Base-by-base conservation (phyloP, 2,888 invertebrate species). In the Diloba caeruleocephala region DNA sequence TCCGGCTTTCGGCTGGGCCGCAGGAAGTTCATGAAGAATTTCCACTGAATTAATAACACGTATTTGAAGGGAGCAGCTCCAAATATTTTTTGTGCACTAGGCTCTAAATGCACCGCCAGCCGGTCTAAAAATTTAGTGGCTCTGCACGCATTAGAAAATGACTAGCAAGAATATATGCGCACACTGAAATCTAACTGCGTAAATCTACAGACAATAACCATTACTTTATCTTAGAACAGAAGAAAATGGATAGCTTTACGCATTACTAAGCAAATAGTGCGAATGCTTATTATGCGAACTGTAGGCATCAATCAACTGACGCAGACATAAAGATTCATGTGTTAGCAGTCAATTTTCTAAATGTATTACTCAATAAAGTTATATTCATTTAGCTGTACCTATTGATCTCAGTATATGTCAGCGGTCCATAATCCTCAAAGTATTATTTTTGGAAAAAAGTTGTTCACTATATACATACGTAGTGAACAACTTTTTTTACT, bases 321-420 rank as follows among this genome's bases (percentile, higher is more conserved):
- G 9, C 8, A 46, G 32, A 39, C 32, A 23, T 28, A 49, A n/a
- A 15, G 23, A n/a, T 19, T 19, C 36, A 45, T 28, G 26, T 36
- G 33, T 21, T 33, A 25, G 4, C 19, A 26, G 63, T 50, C 36
- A 50, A 58, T 54, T 54, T 67, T 37, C 14, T 15, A 44, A 66
- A 58, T 67, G 36, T 39, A 54, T 50, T 15, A 29, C 44, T 19
- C 8, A 7, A 28, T 12, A 44, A 8, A 31, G 6, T 17, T 28
- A 25, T 23, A 28, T 9, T 0, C 9, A 56, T 57, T 33, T 19
- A 29, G 28, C 12, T 37, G 39, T 5, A 43, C 14, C 3, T 12
- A 9, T 26, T 29, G 36, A 34, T 44, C 34, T 29, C n/a, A n/a
- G n/a, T n/a, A n/a, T n/a, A n/a, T n/a, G n/a, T n/a, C n/a, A n/a